Conservation (phyloP, 2,113 vertebrate species). For the Cyphomyrus plagiostoma region DNA sequence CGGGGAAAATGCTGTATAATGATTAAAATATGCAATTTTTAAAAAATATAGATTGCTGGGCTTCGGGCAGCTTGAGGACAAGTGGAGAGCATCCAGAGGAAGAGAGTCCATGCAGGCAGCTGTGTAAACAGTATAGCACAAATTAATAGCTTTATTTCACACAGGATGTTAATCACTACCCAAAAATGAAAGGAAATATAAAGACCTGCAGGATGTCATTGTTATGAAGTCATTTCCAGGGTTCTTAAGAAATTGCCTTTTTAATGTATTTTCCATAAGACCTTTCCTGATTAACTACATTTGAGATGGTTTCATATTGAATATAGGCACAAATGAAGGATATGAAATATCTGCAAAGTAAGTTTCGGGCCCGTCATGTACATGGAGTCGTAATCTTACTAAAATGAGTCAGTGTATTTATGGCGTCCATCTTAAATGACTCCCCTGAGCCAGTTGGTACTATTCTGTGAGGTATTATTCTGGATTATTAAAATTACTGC, state of each 20-base stretch:
- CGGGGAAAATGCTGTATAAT: not conserved
- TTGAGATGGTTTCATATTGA: not conserved
- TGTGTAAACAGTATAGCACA: conserved; percentile 63
- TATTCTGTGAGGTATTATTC: not conserved
- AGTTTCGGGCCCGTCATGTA: not conserved
- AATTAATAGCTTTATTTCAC: conserved; percentile 57
- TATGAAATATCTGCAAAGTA: not conserved
- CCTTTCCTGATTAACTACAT: not conserved
- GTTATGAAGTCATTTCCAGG: not conserved
- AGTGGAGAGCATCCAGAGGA: not conserved
- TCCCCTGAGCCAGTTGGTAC: not conserved
- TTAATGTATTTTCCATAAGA: not conserved
- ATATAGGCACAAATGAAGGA: not conserved
- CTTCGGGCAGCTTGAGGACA: not conserved
- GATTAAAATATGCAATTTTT: not conserved
- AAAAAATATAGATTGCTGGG: not conserved
- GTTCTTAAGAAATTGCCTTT: not conserved
- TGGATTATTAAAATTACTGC: not conserved
- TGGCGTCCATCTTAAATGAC: not conserved
- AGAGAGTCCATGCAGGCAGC: conserved; percentile 24
- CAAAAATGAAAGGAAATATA: conserved; percentile 37
- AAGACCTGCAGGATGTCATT: conserved; percentile 3
- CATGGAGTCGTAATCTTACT: not conserved
- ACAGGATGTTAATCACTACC: conserved; percentile 60
- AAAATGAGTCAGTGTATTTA: not conserved